A percentile compares a stretch with the other conserved stretches of the same genome.
These are phyloP conservation scores for Campaea margaritaria DNA, from an alignment of 2,888 invertebrate species.

Conservation along the genomic window DNA sequence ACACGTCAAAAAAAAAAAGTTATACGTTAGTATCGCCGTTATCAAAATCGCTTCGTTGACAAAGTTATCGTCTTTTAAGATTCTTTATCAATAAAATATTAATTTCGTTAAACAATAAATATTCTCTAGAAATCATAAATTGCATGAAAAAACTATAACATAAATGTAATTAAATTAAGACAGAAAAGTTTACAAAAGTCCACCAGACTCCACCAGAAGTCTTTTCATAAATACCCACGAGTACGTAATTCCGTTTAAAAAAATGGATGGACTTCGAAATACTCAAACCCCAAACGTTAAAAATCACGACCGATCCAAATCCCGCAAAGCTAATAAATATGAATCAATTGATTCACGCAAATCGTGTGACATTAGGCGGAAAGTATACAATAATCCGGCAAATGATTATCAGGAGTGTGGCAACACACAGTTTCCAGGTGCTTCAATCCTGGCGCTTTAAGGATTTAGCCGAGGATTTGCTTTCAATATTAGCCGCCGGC, in stretches of 20 bases:
- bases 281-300: constrained; percentile 56
- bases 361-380: constrained; percentile 74
- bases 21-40: too few species aligned
- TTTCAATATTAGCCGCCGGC: constrained; percentile 85
- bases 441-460: constrained; percentile 83
- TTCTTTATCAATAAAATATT: too few species aligned
- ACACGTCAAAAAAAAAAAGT: too few species aligned
- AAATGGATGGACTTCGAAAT: constrained; percentile 3
- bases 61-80: too few species aligned
- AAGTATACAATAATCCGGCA: constrained; percentile 81
- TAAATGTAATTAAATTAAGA: too few species aligned
- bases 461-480: constrained; percentile 85
- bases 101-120: too few species aligned
- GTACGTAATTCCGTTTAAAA: neutral
- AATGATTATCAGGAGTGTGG: constrained; percentile 77
- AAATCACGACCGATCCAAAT: constrained; percentile 49
- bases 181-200: too few species aligned
- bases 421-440: constrained; percentile 84
- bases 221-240: too few species aligned
- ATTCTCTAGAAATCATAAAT: too few species aligned
- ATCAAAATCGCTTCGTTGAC: too few species aligned
- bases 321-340: constrained; percentile 56
- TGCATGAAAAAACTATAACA: too few species aligned
- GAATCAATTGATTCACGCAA: constrained; percentile 71
- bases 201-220: too few species aligned